Evolutionary conservation across 1,140 invertebrate species (phyloP), one percentile per base, ranked within the genome.

Genomic region (Metopolophium dirhodum): DNA sequence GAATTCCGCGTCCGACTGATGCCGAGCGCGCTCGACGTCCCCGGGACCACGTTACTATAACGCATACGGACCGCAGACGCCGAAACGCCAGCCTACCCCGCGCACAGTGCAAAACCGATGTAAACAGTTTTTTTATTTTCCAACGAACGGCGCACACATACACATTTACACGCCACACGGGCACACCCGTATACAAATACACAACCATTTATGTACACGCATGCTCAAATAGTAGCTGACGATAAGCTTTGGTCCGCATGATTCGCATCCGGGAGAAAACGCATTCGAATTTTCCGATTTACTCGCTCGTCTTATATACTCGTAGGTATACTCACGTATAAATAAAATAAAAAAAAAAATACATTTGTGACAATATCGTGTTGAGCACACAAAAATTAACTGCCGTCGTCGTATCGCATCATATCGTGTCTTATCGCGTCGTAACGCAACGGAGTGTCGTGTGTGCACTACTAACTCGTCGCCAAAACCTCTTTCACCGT

Each of bases 21-120:
- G 82, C 91, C 91, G 91, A 93, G 82, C 91, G 91, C 49, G n/a
- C 77, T 93, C 91, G 91, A 93, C 49, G 91, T 93, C 49, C 90
- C 91, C 77, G 91, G 91, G 91, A 93, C 91, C 91, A 93, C 91
- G 91, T 85, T 93, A 47, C 91, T 57, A n/a, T 82, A 83, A 83
- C 77, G 91, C 91, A 93, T 93, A 93, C 82, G 91, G 82, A 26
- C 49, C 77, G 77, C 82, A 86, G 91, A 85, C 82, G 91, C 91
- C 82, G 91, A 93, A 93, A 86, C 91, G 82, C 49, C 35, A 90
- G 57, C 57, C 54, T 90, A 68, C 26, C 57, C 89, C 41, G 54
- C 37, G 37, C 26, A 45, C 41, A 61, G 89, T 90, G 54, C 57
- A 30, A 61, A 68, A 77, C 61, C 89, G 37, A 49, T 86, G 26